Evolutionary conservation across 1,140 invertebrate genomes (phyloP), one percentile per base, ranked within the genome.

Genomic region (Drosophila murphyi): DNA sequence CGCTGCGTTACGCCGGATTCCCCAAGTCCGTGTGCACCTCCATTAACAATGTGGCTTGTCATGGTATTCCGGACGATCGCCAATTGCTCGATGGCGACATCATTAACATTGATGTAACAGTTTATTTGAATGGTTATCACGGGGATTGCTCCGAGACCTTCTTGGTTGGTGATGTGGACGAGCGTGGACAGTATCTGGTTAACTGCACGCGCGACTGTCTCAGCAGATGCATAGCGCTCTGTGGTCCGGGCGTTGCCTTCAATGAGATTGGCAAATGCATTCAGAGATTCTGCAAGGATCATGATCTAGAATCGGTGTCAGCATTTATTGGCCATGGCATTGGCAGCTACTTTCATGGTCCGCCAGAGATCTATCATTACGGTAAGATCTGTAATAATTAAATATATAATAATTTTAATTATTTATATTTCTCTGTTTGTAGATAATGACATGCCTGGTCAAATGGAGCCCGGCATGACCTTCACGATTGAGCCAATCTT

Each of bases 1-100:
- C 98, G 0, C 93, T 99, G 7, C 95, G 96, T 87, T 99, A 98
- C 91, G 94, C 93, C 61, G 95, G 96, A 2, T 99, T 97, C 92
- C 97, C 97, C 31, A 99, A 99, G 91, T 98, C 98, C 69, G 94
- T 98, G 4, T 99, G 98, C 92, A 99, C 98, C 2, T 98, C 98
- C 56, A 95, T 99, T 0, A 99, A 99, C 91, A 98, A 99, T 93
- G 96, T 99, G 5, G 96, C 96, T 29, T 98, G 97, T 82, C 98
- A 99, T 94, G 98, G 98, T 29, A 98, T 99, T 82, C 98, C 98
- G 4, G 98, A 99, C 92, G 93, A 95, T 92, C 94, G 97, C 73
- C 94, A 94, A 31, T 92, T 99, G 43, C 72, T 94, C 70, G 94
- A 97, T 93, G 97, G 97, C 31, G 98, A 99, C 91, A 97, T 98